phyloP scores from a whole-genome alignment of 2,113 vertebrate genomes.

The Rhagologus leucostigma region DNA sequence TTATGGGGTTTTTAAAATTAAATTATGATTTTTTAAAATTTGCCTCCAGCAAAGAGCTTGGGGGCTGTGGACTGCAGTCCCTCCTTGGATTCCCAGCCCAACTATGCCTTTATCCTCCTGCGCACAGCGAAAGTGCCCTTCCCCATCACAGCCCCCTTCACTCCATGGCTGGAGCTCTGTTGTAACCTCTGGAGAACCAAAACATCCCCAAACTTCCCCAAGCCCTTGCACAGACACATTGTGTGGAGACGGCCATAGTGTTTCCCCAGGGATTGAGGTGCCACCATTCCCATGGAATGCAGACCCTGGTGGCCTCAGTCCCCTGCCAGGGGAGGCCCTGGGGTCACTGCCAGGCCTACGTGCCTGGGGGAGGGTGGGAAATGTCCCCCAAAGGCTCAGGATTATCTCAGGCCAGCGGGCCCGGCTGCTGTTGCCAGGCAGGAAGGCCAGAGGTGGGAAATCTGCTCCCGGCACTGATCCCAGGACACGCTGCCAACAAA shows the following conservation, averaged over 20 bases:
- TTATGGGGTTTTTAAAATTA: fast-evolving
- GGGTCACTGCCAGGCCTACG: neutral
- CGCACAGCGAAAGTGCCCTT: neutral
- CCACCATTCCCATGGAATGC: neutral
- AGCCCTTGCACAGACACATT: neutral
- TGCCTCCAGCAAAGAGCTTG: neutral
- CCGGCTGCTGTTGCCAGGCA: fast-evolving
- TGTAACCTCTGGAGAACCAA: neutral
- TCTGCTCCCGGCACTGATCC: neutral
- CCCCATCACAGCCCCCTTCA: neutral
- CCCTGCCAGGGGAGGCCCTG: neutral
- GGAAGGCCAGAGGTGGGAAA: neutral
- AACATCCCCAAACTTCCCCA: neutral
- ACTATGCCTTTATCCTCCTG: neutral
- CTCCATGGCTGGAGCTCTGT: neutral
- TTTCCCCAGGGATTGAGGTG: neutral
- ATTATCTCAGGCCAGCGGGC: neutral
- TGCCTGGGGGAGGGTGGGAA: neutral
- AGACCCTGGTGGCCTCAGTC: neutral
- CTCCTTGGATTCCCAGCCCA: neutral
- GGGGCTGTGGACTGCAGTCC: neutral
- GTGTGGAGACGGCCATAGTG: fast-evolving
- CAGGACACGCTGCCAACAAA: fast-evolving
- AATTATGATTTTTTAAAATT: neutral
- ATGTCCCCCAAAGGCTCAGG: neutral